Base-by-base conservation (phyloP, 2,888 invertebrate genomes). In the Orthonychiurus folsomi region DNA sequence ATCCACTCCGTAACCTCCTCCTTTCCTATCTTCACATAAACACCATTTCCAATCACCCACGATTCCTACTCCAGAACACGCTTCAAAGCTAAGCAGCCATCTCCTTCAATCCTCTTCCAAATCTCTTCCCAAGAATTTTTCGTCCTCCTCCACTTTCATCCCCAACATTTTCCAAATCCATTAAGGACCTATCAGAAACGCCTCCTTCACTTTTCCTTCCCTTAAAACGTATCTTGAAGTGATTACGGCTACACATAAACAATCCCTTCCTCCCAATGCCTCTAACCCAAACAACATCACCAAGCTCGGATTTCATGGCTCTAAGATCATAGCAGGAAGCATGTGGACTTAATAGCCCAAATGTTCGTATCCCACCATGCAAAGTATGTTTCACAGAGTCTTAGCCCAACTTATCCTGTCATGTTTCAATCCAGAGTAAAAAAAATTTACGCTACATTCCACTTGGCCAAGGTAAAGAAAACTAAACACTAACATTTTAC, bases 31-130 rank as follows among this genome's bases (percentile, higher is more conserved):
- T 37, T 15, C 37, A 37, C 15, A 37, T 37, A 5, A 37, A 37
- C 37, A 37, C 37, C 37, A 37, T 37, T 37, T 37, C 37, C 37
- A 37, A 37, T 37, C 37, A 37, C 37, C 37, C 9, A 37, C 37
- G 5, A 37, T 15, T 37, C 37, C 15, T 5, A 37, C 37, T 5
- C 5, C 37, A 37, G 37, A n/a, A n/a, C n/a, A n/a, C n/a, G n/a
- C n/a, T n/a, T 15, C 37, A 9, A 37, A 37, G 9, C 15, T 37
- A 15, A 37, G 37, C 37, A 37, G 5, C 37, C 15, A 37, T 37
- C 37, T 15, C 27, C 50, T 26, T 26, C 58, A 58, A 47, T 24
- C 23, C 23, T 58, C 21, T 20, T 27, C 52, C 25, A 47, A 27
- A 20, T 28, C 56, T 37, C 37, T 23, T 21, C 54, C 25, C 50